Evolutionary conservation across 2,797 vertebrate species (phyloP), one percentile per base, ranked within the genome.

Genomic region (Dipus sagitta): DNA sequence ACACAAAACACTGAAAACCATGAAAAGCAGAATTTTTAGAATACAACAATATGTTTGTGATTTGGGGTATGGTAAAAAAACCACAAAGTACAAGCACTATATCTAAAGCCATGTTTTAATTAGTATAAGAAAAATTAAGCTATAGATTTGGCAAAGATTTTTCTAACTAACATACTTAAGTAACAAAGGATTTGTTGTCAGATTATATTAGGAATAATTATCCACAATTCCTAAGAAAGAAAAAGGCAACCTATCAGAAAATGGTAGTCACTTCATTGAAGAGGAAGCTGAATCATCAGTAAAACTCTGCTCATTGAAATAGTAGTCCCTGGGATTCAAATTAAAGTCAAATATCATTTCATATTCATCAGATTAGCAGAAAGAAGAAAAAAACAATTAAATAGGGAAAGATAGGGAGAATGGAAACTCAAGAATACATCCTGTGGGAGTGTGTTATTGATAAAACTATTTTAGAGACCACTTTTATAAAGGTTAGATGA

Each of bases 121-220:
- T 47, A 89, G 10, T 88, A 54, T 23, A 67, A 10, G 71, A 72
- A 81, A 77, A 77, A 76, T 42, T 54, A 81, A 93, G 21, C 26
- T 34, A 75, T 34, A 89, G 18, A 71, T 3, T 52, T 23, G 6
- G 52, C 84, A 20, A 78, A 87, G 32, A 79, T 64, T 23, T 79
- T 85, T 90, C 3, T 70, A 67, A 42, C 8, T 70, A 71, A 58
- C 23, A 18, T 34, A 5, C 52, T 47, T 70, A 92, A 62, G 34
- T 26, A 18, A 79, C 58, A 93, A 38, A 83, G 24, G 38, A 65
- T 82, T 94, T 2, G 6, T 71, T 91, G 92, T 34, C 58, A 75
- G 28, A n/a, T 85, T 68, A 71, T 74, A 21, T 92, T 67, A 95
- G 58, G 75, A 54, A 88, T 67, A 81, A 30, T 64, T 74, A n/a